These are phyloP conservation scores for Rhagonycha fulva DNA, from an alignment of 2,888 invertebrate species.

Conservation along the genomic window DNA sequence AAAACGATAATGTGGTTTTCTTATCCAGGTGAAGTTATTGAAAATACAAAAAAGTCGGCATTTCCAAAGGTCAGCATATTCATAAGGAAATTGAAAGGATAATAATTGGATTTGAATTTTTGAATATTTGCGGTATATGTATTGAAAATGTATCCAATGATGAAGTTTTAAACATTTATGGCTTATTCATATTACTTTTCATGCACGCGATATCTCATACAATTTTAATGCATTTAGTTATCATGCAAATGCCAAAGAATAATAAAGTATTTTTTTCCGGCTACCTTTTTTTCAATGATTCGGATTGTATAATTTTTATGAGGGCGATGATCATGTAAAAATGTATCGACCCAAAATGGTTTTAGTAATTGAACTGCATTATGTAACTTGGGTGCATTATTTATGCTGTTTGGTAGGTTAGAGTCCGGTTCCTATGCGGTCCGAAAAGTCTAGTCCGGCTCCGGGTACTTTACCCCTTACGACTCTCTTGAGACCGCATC, in stretches of 20 bases:
- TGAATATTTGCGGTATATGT: conserved; percentile 28
- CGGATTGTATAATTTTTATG: background rate
- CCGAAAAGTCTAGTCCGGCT: conserved; percentile 31
- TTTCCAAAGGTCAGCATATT: background rate
- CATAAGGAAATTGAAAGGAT: background rate
- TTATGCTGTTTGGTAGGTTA: conserved; percentile 30
- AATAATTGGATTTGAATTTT: conserved; percentile 32
- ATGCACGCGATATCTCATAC: conserved; percentile 46
- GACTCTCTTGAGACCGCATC: conserved; percentile 52
- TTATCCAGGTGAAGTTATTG: background rate
- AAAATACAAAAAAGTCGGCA: background rate
- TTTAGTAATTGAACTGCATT: conserved; percentile 34
- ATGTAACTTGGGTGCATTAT: conserved; percentile 38
- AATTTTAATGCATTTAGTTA: conserved; percentile 43
- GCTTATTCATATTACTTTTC: conserved; percentile 44
- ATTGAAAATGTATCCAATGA: conserved; percentile 35
- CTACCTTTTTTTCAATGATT: conserved; percentile 5
- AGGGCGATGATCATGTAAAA: background rate
- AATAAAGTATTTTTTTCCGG: conserved; percentile 3
- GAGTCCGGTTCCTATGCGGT: conserved; percentile 32
- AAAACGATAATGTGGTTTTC: background rate
- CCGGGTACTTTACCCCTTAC: conserved; percentile 45
- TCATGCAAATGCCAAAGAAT: conserved; percentile 48
- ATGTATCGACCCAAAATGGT: background rate
- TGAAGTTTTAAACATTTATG: conserved; percentile 50